A percentile compares a stretch with the other conserved stretches of the same genome.
Conservation (phyloP, 2,113 vertebrate genomes). For the Procapra przewalskii region DNA sequence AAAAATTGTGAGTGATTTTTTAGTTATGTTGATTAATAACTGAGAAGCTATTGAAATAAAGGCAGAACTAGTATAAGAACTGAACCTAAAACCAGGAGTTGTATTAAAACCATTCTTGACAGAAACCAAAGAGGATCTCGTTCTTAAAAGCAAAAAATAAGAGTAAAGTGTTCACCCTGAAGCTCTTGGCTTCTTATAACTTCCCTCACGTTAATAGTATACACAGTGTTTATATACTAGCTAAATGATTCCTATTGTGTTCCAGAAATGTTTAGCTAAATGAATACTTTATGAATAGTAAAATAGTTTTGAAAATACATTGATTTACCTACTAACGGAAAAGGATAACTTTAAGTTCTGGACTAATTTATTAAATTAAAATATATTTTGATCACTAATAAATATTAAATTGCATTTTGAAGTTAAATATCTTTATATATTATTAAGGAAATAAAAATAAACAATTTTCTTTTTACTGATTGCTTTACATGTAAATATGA, state of each 20-base stretch:
- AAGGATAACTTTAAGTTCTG: not conserved
- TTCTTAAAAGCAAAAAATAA: constrained; percentile 10
- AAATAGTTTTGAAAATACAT: constrained; percentile 35
- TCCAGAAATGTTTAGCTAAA: constrained; percentile 11
- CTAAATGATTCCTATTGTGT: not conserved
- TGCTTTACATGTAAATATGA: not conserved
- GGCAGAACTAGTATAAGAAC: not conserved
- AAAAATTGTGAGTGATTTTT: not conserved
- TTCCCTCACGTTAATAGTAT: not conserved
- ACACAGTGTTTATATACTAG: not conserved
- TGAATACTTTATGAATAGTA: not conserved
- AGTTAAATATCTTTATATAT: not conserved
- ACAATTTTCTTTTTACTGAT: not conserved
- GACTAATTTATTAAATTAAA: not conserved
- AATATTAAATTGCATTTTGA: not conserved
- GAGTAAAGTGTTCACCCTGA: not conserved
- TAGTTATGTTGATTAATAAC: not conserved
- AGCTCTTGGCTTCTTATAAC: not conserved
- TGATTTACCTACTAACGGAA: not conserved
- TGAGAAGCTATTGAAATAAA: not conserved
- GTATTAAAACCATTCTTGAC: not conserved
- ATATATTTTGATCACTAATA: not conserved
- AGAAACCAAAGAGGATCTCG: not conserved
- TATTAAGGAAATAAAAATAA: constrained; percentile 18
- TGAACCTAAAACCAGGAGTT: not conserved